phyloP scores from a whole-genome alignment of 2,113 vertebrate species.

The Aegithalos caudatus region DNA sequence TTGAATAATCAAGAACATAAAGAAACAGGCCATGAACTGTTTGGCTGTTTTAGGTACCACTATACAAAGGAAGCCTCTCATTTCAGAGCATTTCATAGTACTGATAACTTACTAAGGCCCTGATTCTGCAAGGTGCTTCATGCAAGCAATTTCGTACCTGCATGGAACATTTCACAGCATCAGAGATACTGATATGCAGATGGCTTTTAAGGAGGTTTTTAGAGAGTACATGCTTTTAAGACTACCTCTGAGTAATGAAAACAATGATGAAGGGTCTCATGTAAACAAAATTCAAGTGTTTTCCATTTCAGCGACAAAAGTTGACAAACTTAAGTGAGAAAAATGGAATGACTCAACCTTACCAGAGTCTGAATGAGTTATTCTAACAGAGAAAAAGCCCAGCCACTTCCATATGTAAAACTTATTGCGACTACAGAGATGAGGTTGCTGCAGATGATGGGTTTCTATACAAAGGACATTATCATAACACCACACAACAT shows the following conservation, averaged over 20 bases:
- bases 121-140: slow-evolving; percentile 60
- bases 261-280: slow-evolving; percentile 25
- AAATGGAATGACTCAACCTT: slow-evolving; percentile 62
- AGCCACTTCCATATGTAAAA: slow-evolving; percentile 60
- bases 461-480: slow-evolving; percentile 68
- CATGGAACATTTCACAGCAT: slow-evolving; percentile 56
- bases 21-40: background rate
- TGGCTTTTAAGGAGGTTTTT: slow-evolving; percentile 23
- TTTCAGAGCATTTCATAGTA: slow-evolving; percentile 7
- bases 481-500: slow-evolving; percentile 70
- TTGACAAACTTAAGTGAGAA: slow-evolving; percentile 53
- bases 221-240: slow-evolving; percentile 37
- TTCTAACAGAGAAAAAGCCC: slow-evolving; percentile 55
- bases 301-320: slow-evolving; percentile 43
- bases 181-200: slow-evolving; percentile 35
- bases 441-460: slow-evolving; percentile 65
- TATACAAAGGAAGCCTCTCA: background rate
- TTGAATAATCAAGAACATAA: background rate
- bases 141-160: slow-evolving; percentile 37
- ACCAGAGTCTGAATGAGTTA: slow-evolving; percentile 50
- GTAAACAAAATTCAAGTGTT: slow-evolving; percentile 50
- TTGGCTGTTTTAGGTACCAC: background rate
- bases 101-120: slow-evolving; percentile 21
- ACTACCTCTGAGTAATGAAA: slow-evolving; percentile 16
- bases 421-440: slow-evolving; percentile 63